Evolutionary conservation across 2,888 invertebrate species (phyloP), one percentile per base, ranked within the genome.

Genomic region (Lochmaea capreae): DNA sequence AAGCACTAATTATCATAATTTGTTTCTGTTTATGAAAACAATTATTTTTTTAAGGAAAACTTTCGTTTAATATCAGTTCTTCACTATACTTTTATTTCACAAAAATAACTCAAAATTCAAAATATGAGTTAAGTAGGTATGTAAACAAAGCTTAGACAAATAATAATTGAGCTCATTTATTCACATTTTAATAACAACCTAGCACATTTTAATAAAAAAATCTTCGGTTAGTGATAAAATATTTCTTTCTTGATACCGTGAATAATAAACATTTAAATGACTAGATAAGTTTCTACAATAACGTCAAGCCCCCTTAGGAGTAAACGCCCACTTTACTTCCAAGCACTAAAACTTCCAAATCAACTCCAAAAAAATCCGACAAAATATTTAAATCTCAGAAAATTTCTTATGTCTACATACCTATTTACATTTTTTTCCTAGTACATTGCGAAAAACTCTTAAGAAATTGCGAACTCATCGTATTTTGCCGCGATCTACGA

Each of bases 251-350:
- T 54, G 4, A 9, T 54, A 54, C 6, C 18, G 16, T 54, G 18
- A 16, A 54, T 54, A 54, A 54, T 54, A 54, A 54, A 16, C 10
- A 54, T 54, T 33, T 18, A 63, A 63, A 63, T 16, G 43, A 54
- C 33, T 62, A 14, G 18, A 43, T 52, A 10, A 62, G 49, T 52
- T 67, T 62, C 67, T 42, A 65, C 74, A 65, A 68, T 74, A 66
- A 59, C 63, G 74, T 52, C 71, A 75, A 77, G 71, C 72, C 72
- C 69, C 67, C 76, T 52, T 61, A 33, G 10, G 58, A 66, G 81
- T 80, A 79, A 83, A 83, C 84, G 84, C 84, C 84, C 84, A 84
- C 84, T 83, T 83, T 43, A n/a, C n/a, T n/a, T 16, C 14, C 57
- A 67, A 69, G 54, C 16, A 39, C 22, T 3, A 54, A 26, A 63